A percentile compares a stretch with the other conserved stretches of the same genome.
These are phyloP conservation scores for Pogonomyrmex californicus DNA, from an alignment of 1,140 invertebrate genomes.

Conservation along the genomic window DNA sequence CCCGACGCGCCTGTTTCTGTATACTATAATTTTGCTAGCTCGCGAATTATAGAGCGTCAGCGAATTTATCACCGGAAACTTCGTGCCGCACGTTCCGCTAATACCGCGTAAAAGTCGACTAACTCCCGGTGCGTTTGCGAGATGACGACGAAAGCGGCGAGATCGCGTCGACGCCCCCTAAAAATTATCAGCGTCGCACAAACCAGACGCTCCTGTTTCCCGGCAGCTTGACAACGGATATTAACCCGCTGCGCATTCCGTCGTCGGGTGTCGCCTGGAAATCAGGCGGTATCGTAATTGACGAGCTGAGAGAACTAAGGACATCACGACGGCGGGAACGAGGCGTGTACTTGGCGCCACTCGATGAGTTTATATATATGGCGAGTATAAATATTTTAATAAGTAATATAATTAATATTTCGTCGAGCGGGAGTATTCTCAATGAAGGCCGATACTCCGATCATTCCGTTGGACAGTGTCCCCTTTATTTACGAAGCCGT, in stretches of 20 bases:
- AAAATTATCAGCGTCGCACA: slow-evolving; percentile 48
- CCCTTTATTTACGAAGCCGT: background rate
- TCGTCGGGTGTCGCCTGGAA: slow-evolving; percentile 17
- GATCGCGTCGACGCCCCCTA: slow-evolving; percentile 38
- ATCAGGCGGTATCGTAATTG: slow-evolving; percentile 18
- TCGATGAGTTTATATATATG: background rate
- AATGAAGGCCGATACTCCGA: background rate
- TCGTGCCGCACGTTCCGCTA: background rate
- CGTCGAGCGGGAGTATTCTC: background rate
- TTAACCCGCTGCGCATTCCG: slow-evolving; percentile 48
- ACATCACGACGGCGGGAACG: background rate
- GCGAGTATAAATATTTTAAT: no score
- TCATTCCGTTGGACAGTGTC: background rate
- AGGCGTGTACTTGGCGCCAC: background rate
- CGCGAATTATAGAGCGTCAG: background rate
- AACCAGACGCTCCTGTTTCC: slow-evolving; percentile 30
- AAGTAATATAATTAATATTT: no score
- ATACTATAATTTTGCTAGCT: background rate
- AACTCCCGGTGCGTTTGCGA: background rate
- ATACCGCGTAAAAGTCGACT: slow-evolving; percentile 17
- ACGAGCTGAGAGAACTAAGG: background rate
- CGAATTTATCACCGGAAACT: slow-evolving; percentile 20
- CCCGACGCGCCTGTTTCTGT: background rate
- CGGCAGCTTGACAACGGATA: slow-evolving; percentile 42
- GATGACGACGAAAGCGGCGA: slow-evolving; percentile 5